These are phyloP conservation scores for Anhinga anhinga DNA, from an alignment of 2,113 vertebrate species.

Conservation along the genomic window DNA sequence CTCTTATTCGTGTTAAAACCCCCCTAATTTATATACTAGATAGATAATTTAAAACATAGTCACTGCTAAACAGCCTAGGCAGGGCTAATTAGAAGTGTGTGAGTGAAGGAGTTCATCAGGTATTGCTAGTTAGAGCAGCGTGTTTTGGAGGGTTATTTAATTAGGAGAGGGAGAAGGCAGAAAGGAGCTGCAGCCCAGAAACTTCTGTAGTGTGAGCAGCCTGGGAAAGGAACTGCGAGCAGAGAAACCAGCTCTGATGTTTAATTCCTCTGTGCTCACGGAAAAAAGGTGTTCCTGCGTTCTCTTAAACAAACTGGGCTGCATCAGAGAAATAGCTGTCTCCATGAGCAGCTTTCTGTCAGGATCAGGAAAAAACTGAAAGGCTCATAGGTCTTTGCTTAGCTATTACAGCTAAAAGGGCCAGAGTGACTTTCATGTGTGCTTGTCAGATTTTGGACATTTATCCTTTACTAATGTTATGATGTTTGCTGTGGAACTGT, in stretches of 20 bases:
- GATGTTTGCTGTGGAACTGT: not conserved
- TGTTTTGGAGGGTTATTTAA: not conserved
- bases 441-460: not conserved
- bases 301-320: not conserved
- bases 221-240: not conserved
- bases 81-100: not conserved
- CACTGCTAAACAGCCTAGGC: not conserved
- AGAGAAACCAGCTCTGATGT: not conserved
- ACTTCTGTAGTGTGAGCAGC: rapidly evolving
- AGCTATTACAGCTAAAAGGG: not conserved
- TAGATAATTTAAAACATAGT: not conserved
- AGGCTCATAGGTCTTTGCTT: not conserved
- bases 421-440: not conserved
- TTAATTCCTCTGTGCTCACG: not conserved
- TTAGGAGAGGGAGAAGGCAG: not conserved
- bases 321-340: not conserved
- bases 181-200: not conserved
- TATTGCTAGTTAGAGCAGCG: rapidly evolving
- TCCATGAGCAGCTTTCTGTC: not conserved
- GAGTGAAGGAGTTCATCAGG: not conserved
- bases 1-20: not conserved
- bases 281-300: not conserved
- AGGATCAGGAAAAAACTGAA: not conserved
- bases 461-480: rapidly evolving
- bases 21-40: not conserved